These are phyloP conservation scores for Ptilorrhoa leucosticta DNA, from an alignment of 2,113 vertebrate genomes.

Conservation along the genomic window DNA sequence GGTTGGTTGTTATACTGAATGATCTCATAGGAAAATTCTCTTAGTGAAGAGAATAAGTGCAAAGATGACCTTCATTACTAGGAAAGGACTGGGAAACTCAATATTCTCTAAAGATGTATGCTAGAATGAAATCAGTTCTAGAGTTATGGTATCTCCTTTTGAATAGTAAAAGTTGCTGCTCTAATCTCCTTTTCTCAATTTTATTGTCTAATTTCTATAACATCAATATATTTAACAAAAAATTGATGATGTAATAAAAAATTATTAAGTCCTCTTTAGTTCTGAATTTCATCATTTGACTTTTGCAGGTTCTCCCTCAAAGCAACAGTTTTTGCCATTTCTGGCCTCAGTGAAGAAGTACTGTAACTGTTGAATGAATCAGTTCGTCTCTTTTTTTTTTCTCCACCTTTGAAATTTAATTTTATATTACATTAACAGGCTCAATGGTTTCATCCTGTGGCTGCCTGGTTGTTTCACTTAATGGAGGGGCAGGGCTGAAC, in stretches of 20 bases:
- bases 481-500: neutral
- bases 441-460: neutral
- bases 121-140: neutral
- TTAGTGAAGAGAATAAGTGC: neutral
- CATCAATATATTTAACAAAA: neutral
- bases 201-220: neutral
- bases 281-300: neutral
- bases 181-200: neutral
- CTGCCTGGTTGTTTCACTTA: neutral
- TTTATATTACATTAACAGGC: neutral
- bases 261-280: neutral
- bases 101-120: neutral
- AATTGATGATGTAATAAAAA: neutral
- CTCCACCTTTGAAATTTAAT: neutral
- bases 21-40: neutral
- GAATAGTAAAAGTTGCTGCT: neutral
- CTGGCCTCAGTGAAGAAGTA: neutral
- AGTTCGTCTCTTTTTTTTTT: neutral
- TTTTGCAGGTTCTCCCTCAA: neutral
- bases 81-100: neutral
- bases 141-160: neutral
- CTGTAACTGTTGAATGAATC: neutral
- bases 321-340: neutral
- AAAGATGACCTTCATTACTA: neutral
- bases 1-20: neutral